Base-by-base conservation (phyloP, 2,113 vertebrate species). In the Opisthocomus hoazin region DNA sequence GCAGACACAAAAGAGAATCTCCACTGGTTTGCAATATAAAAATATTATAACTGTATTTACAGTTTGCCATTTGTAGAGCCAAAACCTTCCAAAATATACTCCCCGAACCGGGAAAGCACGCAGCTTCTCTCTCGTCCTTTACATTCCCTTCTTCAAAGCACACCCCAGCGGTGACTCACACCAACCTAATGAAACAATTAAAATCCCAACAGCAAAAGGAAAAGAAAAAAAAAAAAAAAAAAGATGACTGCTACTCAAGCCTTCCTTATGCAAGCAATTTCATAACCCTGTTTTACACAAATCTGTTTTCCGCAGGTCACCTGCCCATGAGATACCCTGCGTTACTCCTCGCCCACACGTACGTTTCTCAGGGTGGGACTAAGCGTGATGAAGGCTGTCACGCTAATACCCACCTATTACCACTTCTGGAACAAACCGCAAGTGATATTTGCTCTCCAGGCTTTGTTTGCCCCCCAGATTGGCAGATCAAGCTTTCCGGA, bases 151-250 rank as follows among this genome's bases (percentile, higher is more conserved):
- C 76, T 93, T 78, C 69, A 92, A 89, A 93, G 82, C 92, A 92
- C 76, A 90, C 48, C 77, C 75, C 69, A 92, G 68, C 76, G 92
- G 48, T 95, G 90, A 92, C 88, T 95, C 90, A 96, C 36, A 84
- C 6, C 39, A 82, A 68, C 27, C 32, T 76, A 89, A 87, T 15
- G 32, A 92, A 93, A 91, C 83, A 69, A 74, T 26, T 37, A 41
- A 80, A 94, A 89, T 8, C 22, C 23, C 23, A 45, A 68, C 20
- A 57, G 34, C 30, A 17, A 45, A 24, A 32, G 41, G 24, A 24
- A 56, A 15, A 30, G n/a, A 50, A 54, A 78, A 64, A 65, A 36
- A 37, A 45, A 24, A 32, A 46, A 27, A 24, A 56, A 15, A 30
- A 36, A 18, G 2, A 71, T 5, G 11, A 60, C 32, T 66, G 64